Conservation (phyloP, 2,797 vertebrate species). For the Ctenopoma kingsleyae region DNA sequence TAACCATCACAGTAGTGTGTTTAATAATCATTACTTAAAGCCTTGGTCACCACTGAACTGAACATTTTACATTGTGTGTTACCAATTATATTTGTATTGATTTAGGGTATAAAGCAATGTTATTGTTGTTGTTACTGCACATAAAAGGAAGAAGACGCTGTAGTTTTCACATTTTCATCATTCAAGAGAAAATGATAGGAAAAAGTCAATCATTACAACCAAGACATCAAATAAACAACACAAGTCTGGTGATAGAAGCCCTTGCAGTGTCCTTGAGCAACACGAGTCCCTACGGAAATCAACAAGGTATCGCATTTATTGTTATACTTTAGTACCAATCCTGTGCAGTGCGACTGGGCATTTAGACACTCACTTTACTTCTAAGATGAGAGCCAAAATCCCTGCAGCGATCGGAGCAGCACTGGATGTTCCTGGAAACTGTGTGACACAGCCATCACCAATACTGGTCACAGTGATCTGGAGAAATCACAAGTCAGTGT, state of each 20-base stretch:
- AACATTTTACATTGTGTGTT: not conserved
- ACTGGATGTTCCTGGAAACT: constrained; percentile 81
- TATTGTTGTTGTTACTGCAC: no score
- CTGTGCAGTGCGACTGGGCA: not conserved
- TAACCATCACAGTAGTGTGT: not conserved
- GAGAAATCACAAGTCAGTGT: constrained; percentile 68
- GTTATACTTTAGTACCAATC: not conserved
- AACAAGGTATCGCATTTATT: not conserved
- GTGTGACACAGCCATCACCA: constrained; percentile 75
- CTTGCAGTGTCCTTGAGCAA: constrained; percentile 12
- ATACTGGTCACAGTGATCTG: constrained; percentile 88
- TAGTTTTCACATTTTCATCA: not conserved
- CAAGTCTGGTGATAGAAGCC: not conserved
- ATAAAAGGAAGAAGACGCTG: not conserved
- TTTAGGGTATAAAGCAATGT: no score
- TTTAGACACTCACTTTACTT: constrained; percentile 63
- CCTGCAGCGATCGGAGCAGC: constrained; percentile 62
- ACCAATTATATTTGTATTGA: not conserved
- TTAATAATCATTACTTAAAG: not conserved
- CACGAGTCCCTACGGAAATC: constrained; percentile 15
- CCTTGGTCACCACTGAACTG: not conserved
- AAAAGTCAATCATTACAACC: not conserved
- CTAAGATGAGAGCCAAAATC: constrained; percentile 76
- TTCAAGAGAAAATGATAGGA: constrained; percentile 1
- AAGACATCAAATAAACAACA: constrained; percentile 10